Conservation (phyloP, 2,113 vertebrate genomes). For the Fulmarus glacialis region DNA sequence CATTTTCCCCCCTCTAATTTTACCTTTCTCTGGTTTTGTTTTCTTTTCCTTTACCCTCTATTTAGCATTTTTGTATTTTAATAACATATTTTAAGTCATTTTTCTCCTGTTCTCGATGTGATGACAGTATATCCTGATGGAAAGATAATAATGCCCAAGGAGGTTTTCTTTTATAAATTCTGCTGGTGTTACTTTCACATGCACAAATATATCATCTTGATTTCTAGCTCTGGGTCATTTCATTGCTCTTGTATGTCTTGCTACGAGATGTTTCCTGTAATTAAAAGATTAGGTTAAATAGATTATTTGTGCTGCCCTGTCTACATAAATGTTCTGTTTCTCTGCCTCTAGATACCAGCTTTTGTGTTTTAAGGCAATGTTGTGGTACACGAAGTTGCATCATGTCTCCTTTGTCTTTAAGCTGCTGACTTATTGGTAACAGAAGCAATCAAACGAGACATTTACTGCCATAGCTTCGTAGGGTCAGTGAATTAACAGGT, state of each 20-base stretch:
- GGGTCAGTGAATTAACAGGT: slow-evolving; percentile 63
- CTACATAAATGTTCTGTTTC: slow-evolving; percentile 45
- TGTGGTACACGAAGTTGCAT: slow-evolving; percentile 1
- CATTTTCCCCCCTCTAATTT: neutral
- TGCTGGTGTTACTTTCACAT: slow-evolving; percentile 47
- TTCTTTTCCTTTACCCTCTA: neutral
- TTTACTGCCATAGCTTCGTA: slow-evolving; percentile 18
- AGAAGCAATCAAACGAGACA: slow-evolving; percentile 26
- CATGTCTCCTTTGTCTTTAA: slow-evolving; percentile 60
- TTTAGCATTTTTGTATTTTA: slow-evolving; percentile 36
- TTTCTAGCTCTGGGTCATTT: slow-evolving; percentile 64
- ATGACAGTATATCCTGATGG: slow-evolving; percentile 61
- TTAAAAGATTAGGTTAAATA: slow-evolving; percentile 66
- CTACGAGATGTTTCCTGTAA: slow-evolving; percentile 58
- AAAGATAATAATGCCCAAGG: slow-evolving; percentile 67
- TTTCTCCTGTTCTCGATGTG: slow-evolving; percentile 29
- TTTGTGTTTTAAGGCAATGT: slow-evolving; percentile 57
- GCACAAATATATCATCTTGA: slow-evolving; percentile 50
- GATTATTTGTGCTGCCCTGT: slow-evolving; percentile 56
- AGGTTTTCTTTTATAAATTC: slow-evolving; percentile 70
- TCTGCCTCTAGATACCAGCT: neutral
- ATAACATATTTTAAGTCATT: neutral
- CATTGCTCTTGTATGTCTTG: slow-evolving; percentile 60
- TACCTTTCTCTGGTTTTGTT: neutral
- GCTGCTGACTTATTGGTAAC: slow-evolving; percentile 21